A percentile compares a stretch with the other conserved stretches of the same genome.
Conservation (phyloP, 2,113 vertebrate species). For the Delphinus delphis region DNA sequence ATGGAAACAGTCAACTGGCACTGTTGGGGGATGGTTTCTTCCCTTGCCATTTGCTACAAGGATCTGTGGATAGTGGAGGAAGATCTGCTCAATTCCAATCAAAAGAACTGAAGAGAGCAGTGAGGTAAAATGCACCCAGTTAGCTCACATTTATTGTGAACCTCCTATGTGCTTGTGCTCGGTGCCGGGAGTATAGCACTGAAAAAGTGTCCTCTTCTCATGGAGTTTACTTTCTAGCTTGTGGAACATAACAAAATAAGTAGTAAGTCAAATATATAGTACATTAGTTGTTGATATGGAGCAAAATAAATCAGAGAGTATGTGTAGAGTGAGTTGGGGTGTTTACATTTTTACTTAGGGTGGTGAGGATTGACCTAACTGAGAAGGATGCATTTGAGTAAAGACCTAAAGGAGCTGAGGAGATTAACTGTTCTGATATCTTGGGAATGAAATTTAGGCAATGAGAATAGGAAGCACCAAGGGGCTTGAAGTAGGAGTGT, state of each 20-base stretch:
- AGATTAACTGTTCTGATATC: not conserved
- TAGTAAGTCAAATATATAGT: not conserved
- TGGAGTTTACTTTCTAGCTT: slow-evolving; percentile 18
- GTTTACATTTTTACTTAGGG: not conserved
- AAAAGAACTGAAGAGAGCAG: not conserved
- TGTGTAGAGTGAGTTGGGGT: not conserved
- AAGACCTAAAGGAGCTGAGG: not conserved
- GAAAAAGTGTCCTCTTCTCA: not conserved
- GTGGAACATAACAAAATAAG: not conserved
- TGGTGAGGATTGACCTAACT: not conserved
- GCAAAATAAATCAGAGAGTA: not conserved
- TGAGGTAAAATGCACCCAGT: not conserved
- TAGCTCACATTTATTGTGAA: not conserved
- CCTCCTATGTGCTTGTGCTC: not conserved
- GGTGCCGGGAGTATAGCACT: not conserved
- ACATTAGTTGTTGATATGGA: not conserved
- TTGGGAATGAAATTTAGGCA: not conserved
- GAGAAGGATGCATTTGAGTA: not conserved
- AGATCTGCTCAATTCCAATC: not conserved
- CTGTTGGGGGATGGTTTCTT: not conserved
- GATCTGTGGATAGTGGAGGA: not conserved
- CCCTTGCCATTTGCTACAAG: not conserved
- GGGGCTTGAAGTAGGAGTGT: not conserved
- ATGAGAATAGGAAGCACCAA: not conserved
- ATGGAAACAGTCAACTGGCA: not conserved